Evolutionary conservation across 2,113 vertebrate species (phyloP).

Genomic region (Spilogale gracilis): DNA sequence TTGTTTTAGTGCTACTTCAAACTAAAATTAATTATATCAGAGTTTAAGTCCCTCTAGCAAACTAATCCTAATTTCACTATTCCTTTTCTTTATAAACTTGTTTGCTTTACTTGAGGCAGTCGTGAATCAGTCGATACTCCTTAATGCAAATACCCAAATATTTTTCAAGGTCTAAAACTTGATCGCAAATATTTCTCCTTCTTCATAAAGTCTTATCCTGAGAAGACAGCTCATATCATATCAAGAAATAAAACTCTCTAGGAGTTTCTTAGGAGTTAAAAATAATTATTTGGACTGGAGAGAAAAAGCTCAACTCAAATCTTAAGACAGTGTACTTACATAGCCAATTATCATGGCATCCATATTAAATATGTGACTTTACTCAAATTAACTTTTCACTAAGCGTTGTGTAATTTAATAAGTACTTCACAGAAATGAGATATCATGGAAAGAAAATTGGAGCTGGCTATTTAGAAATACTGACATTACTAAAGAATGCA

Average conservation of each 20-base stretch:
- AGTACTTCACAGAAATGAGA: neutral
- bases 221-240: neutral
- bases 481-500: neutral
- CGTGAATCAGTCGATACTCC: neutral
- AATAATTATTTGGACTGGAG: neutral
- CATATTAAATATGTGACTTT: neutral
- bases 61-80: neutral
- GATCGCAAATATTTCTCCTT: neutral
- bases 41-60: neutral
- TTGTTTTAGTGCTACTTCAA: constrained; percentile 38
- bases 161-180: neutral
- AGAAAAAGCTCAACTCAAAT: neutral
- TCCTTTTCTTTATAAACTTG: neutral
- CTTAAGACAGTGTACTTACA: neutral
- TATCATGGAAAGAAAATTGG: neutral
- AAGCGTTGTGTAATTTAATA: constrained; percentile 16
- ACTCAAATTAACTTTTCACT: neutral
- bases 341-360: neutral
- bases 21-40: constrained; percentile 18
- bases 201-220: neutral
- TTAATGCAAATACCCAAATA: neutral
- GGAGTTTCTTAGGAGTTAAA: neutral
- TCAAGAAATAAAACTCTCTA: neutral
- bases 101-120: neutral
- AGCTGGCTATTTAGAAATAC: constrained; percentile 16